Evolutionary conservation across 2,888 invertebrate genomes (phyloP), one percentile per base, ranked within the genome.

Genomic region (Aphodius granarius): DNA sequence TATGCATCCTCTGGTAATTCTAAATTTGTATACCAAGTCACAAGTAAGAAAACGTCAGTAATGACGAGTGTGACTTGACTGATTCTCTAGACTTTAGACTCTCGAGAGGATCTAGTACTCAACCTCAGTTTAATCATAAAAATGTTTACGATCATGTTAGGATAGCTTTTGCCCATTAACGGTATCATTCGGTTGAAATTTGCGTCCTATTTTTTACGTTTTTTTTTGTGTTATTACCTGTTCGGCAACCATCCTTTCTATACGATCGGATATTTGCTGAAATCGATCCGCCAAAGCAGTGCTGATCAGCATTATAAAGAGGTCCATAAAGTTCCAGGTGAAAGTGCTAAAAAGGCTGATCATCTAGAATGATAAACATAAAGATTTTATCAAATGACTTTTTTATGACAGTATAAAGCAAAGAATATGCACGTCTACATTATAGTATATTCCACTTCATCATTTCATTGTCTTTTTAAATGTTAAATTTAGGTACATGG

Each of bases 301-400:
- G 23, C 75, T 72, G 17, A 75, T 72, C 62, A 72, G 23, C 72
- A 75, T 72, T 6, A 75, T 72, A 21, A 75, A 75, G 22, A 72
- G 66, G 64, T 75, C 75, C 75, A 75, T 75, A 72, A 72, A 75
- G 18, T 75, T 75, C 75, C 75, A 75, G 16, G 72, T 66, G 21
- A 75, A 72, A n/a, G 75, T 75, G 43, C 75, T 75, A 17, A 72
- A 75, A n/a, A 75, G 15, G 63, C 71, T 75, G 17, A 75, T 23
- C 20, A 65, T 43, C 75, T 75, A 75, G 15, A 70, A 70, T 70
- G 2, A n/a, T 13, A 21, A 70, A 65, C 17, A 9, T 62, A 43
- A 43, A 43, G 43, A 2, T 43, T 43, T 43, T 43, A 43, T n/a
- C n/a, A n/a, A n/a, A n/a, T n/a, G n/a, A n/a, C n/a, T n/a, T n/a